Evolutionary conservation across 2,113 vertebrate species (phyloP), one percentile per base, ranked within the genome.

Genomic region (Illadopsis cleaveri): DNA sequence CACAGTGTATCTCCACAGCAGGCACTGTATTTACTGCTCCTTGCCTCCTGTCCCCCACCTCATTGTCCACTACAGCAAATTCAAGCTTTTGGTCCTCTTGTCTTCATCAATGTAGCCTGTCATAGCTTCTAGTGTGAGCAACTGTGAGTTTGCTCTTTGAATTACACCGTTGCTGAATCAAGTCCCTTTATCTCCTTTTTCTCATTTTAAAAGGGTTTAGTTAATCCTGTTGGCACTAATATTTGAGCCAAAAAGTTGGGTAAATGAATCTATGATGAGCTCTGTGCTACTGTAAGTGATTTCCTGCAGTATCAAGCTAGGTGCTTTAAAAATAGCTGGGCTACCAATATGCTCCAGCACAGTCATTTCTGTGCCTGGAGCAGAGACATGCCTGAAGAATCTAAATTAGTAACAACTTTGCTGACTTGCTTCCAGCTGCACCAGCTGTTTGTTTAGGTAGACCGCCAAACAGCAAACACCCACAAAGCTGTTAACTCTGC

Each of bases 381-480:
- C 89, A 75, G 51, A 84, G 28, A 47, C 47, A 7, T 31, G 72
- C 76, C 80, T 10, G 1, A 45, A 82, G 75, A 94, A 53, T 72
- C 75, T 90, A 19, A 80, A 80, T 90, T 51, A 83, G 75, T 42
- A 73, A 86, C 87, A 92, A 81, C 51, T 88, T 83, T 21, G 22
- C 79, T 86, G 75, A 83, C 86, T 93, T 81, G 60, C 58, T 88
- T 96, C 87, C 93, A 96, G 90, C 90, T 91, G 94, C 2, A 24
- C 61, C 95, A 93, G 96, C 82, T 93, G 92, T 95, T 96, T 95
- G 86, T 84, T 91, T 94, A 73, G 72, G 78, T 73, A 88, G 90
- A 70, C 14, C 70, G 79, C 88, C 82, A 56, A 92, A 86, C 85
- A 93, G 85, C 93, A 92, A 80, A 93, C 90, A 90, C 71, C 75